A percentile compares a stretch with the other conserved stretches of the same genome.
These are phyloP conservation scores for Rallus limicola DNA, from an alignment of 2,113 vertebrate species.

Conservation along the genomic window DNA sequence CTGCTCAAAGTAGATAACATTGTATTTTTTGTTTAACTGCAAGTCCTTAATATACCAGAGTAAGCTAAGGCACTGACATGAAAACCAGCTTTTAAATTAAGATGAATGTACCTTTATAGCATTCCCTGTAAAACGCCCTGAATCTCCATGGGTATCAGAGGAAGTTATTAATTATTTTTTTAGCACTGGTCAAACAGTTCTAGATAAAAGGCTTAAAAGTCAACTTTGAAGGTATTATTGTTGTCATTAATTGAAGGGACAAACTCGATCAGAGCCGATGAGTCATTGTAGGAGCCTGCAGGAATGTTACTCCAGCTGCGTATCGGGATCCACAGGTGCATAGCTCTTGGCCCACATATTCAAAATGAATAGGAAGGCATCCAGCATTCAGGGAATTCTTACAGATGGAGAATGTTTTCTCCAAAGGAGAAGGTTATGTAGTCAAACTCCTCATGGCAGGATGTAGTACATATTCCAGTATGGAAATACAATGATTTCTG, in stretches of 20 bases:
- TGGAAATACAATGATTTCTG: constrained; percentile 3
- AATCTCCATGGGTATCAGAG: neutral
- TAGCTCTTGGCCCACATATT: neutral
- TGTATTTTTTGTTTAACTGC: neutral
- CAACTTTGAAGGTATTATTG: neutral
- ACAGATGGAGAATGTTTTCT: neutral
- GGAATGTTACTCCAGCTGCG: constrained; percentile 44
- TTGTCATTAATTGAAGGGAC: neutral
- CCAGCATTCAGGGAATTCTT: constrained; percentile 14
- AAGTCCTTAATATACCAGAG: neutral
- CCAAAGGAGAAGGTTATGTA: neutral
- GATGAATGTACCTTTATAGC: neutral
- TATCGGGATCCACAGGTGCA: neutral
- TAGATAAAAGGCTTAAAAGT: constrained; percentile 17
- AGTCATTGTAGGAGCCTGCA: neutral
- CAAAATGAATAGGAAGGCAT: neutral
- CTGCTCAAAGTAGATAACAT: neutral
- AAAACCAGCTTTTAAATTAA: neutral
- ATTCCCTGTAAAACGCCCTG: neutral
- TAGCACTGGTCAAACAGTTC: neutral
- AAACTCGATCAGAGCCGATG: constrained; percentile 9
- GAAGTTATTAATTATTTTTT: neutral
- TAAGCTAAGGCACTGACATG: neutral
- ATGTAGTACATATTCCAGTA: neutral
- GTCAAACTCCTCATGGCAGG: neutral